Evolutionary conservation across 2,113 vertebrate species (phyloP).

Genomic region (Marmota flaviventris): DNA sequence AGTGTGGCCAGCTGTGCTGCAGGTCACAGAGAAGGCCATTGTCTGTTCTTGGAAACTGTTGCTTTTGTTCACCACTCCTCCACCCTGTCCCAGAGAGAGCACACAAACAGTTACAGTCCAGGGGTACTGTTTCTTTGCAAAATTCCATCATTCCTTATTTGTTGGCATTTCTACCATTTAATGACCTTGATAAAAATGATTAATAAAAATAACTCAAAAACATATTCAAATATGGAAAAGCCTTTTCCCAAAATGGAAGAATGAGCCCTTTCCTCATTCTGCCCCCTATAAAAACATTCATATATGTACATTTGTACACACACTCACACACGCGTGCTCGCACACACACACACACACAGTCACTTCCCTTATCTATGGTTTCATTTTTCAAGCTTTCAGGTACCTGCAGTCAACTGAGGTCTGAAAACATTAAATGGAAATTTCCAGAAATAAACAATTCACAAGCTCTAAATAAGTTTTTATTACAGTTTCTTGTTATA

Average conservation of each 20-base stretch:
- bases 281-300: not conserved
- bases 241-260: not conserved
- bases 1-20: conserved; percentile 52
- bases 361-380: not conserved
- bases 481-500: not conserved
- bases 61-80: conserved; percentile 3
- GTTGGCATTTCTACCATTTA: not conserved
- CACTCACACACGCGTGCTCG: too few species aligned
- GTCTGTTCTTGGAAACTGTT: conserved; percentile 71
- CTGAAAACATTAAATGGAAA: not conserved
- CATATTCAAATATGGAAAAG: not conserved
- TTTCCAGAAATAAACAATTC: not conserved
- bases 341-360: too few species aligned
- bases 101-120: conserved; percentile 27
- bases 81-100: not conserved
- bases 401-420: not conserved
- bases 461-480: not conserved
- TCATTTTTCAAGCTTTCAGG: not conserved
- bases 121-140: not conserved
- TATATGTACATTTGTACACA: rapidly evolving
- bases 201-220: conserved; percentile 17
- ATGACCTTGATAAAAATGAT: conserved; percentile 47
- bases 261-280: not conserved
- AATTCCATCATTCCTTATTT: not conserved
- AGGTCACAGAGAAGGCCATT: conserved; percentile 66